Evolutionary conservation across 2,888 invertebrate species (phyloP).

Genomic region (Pocota personata): DNA sequence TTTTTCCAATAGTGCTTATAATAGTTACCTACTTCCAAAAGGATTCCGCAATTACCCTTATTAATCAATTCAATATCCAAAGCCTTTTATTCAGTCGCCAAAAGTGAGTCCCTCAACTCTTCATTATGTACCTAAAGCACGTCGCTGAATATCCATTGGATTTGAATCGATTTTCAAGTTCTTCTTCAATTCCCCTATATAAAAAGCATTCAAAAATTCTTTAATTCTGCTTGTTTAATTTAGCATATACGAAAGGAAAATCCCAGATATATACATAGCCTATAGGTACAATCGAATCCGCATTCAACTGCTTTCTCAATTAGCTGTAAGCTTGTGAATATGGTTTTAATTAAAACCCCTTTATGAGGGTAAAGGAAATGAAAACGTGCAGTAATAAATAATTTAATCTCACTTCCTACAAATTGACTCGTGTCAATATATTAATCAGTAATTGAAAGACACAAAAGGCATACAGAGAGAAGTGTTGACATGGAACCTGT

Average conservation of each 20-base stretch:
- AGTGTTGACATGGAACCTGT: not conserved
- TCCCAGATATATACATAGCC: not conserved
- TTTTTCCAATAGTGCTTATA: too few species aligned
- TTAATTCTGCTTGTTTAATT: not conserved
- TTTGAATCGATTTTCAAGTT: not conserved
- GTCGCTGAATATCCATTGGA: not conserved
- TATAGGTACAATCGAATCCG: not conserved
- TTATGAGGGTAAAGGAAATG: conserved; percentile 1
- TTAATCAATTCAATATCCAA: not conserved
- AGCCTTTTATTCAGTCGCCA: not conserved
- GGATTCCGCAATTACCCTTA: too few species aligned
- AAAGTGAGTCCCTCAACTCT: not conserved
- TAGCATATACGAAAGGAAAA: not conserved
- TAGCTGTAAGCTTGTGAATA: not conserved
- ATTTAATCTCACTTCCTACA: conserved; percentile 21
- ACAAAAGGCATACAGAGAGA: not conserved
- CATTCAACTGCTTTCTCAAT: not conserved
- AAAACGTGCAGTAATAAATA: conserved; percentile 5
- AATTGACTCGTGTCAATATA: not conserved
- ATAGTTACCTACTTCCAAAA: not conserved
- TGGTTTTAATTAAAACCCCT: conserved; percentile 16
- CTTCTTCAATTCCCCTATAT: not conserved
- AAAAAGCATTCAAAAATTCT: not conserved
- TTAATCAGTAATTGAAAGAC: not conserved
- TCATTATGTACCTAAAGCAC: not conserved